A percentile compares a stretch with the other conserved stretches of the same genome.
phyloP scores from a whole-genome alignment of 1,140 invertebrate species.

The Drosophila busckii region DNA sequence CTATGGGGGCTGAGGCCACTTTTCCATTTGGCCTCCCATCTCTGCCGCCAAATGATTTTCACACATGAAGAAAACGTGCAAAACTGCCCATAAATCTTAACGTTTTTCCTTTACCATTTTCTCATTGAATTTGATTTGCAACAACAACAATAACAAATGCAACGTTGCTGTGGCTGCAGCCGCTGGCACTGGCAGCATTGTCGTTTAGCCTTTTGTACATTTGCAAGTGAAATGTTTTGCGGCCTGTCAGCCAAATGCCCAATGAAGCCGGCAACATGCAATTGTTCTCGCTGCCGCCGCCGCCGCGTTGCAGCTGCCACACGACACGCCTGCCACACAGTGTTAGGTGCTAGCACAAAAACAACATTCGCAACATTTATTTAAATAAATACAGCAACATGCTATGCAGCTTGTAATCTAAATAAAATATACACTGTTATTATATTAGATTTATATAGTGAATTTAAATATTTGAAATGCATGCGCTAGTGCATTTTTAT shows the following conservation, averaged over 20 bases:
- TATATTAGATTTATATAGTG: too few relatives aligned
- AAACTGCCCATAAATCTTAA: constrained; percentile 66
- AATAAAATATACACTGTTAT: too few relatives aligned
- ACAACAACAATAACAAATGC: constrained; percentile 41
- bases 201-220: constrained; percentile 56
- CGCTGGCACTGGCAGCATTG: constrained; percentile 27
- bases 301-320: constrained; percentile 27
- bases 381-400: too few relatives aligned
- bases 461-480: too few relatives aligned
- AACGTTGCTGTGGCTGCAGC: constrained; percentile 4
- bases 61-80: constrained; percentile 72
- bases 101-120: constrained; percentile 16
- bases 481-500: too few relatives aligned
- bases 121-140: constrained; percentile 62
- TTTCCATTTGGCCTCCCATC: background rate
- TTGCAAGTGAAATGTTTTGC: constrained; percentile 69
- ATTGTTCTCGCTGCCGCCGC: constrained; percentile 25
- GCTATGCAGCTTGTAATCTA: too few relatives aligned
- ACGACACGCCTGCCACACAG: constrained; percentile 37
- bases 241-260: constrained; percentile 45
- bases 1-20: too few relatives aligned
- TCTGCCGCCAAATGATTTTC: constrained; percentile 66
- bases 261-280: constrained; percentile 47
- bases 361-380: background rate
- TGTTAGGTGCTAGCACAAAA: constrained; percentile 12